Percentiles rank a stretch among this genome's conserved stretches.
phyloP scores from a whole-genome alignment of 1,140 invertebrate species.

The Brachionus angularis region DNA sequence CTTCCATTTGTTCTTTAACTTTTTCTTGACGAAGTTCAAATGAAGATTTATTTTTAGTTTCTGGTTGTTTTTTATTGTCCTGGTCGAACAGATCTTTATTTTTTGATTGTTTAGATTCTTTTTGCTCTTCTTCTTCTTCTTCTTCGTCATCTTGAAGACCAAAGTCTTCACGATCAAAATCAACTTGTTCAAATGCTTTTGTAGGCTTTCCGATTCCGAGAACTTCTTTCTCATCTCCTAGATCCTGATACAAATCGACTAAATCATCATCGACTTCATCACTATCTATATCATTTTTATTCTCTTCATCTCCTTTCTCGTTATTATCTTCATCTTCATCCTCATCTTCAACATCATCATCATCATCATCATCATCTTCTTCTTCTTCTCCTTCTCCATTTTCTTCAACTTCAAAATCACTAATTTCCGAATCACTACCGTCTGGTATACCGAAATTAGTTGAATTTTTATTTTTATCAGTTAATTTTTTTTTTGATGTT shows the following conservation, averaged over 20 bases:
- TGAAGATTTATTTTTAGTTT: background rate
- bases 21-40: constrained; percentile 20
- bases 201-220: constrained; percentile 7
- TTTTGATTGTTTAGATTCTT: background rate
- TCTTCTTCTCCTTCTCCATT: background rate
- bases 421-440: constrained; percentile 15
- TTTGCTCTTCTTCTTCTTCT: too few relatives aligned
- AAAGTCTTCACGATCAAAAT: constrained; percentile 44
- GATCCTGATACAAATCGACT: background rate
- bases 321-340: background rate
- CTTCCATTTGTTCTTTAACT: constrained; percentile 63
- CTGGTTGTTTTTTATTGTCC: background rate
- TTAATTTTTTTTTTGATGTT: background rate
- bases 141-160: constrained; percentile 14
- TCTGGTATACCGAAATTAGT: background rate
- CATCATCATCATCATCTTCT: background rate
- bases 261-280: constrained; percentile 26
- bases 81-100: constrained; percentile 8
- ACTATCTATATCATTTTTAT: background rate
- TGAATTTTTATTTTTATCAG: background rate
- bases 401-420: constrained; percentile 36
- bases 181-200: constrained; percentile 34
- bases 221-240: constrained; percentile 29
- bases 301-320: background rate
- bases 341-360: background rate